Evolutionary conservation across 2,113 vertebrate species (phyloP).

Genomic region (Turnix velox): DNA sequence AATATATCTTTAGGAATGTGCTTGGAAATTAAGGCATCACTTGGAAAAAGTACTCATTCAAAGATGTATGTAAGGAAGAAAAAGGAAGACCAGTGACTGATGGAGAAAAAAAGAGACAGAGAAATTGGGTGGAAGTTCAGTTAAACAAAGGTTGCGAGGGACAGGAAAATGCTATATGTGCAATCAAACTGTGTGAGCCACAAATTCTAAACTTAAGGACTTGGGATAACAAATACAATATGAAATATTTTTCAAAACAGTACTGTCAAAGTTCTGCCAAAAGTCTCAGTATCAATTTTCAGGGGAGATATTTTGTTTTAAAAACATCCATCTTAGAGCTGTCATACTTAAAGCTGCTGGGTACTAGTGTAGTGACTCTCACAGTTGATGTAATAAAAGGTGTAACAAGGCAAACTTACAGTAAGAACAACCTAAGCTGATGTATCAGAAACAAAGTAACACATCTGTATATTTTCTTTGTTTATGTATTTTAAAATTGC

Average conservation of each 20-base stretch:
- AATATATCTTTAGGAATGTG: background rate
- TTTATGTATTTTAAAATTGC: background rate
- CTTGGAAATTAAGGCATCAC: background rate
- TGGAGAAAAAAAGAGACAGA: background rate
- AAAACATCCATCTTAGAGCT: background rate
- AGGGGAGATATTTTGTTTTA: background rate
- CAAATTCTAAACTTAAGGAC: background rate
- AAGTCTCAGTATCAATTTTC: background rate
- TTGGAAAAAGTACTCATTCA: background rate
- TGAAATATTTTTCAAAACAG: background rate
- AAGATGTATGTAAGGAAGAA: background rate
- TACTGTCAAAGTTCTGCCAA: background rate
- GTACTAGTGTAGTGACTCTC: background rate
- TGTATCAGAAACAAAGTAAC: background rate
- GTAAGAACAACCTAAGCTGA: background rate
- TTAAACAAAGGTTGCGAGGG: background rate
- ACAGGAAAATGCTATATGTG: background rate
- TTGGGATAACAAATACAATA: background rate
- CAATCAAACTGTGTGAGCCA: background rate
- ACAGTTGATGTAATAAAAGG: background rate
- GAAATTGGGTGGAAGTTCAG: background rate
- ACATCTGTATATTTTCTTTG: accelerated
- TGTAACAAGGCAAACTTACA: background rate
- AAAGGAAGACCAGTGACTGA: background rate
- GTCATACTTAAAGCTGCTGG: background rate